Conservation (phyloP, 2,113 vertebrate genomes). For the Vulpes lagopus region DNA sequence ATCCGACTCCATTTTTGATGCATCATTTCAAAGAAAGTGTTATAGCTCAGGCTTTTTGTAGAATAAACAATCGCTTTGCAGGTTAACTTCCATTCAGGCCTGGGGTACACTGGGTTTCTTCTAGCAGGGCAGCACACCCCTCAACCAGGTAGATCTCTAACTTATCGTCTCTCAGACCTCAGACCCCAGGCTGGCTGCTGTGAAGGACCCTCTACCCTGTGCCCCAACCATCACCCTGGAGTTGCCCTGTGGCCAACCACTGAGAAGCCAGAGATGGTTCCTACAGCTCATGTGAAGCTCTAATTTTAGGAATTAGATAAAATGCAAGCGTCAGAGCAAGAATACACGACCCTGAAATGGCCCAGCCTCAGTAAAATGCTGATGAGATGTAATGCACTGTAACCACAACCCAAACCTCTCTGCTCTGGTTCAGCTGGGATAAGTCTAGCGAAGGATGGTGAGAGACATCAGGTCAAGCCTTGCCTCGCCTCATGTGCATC, state of each 20-base stretch:
- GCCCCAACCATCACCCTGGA: accelerated
- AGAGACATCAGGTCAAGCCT: not conserved
- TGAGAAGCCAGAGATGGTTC: not conserved
- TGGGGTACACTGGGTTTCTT: not conserved
- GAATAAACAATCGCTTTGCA: not conserved
- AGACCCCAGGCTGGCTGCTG: too few species aligned
- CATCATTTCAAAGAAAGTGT: not conserved
- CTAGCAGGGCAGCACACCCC: accelerated
- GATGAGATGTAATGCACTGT: constrained; percentile 22
- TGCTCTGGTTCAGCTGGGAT: constrained; percentile 12
- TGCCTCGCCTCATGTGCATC: constrained; percentile 17
- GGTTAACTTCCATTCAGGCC: too few species aligned
- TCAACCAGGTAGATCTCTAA: not conserved
- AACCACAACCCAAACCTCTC: constrained; percentile 49
- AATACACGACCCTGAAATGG: not conserved
- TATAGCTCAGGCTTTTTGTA: not conserved
- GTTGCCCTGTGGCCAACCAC: not conserved
- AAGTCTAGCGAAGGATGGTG: constrained; percentile 22
- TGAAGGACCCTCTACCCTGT: too few species aligned
- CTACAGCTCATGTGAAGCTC: not conserved
- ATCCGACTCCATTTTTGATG: not conserved
- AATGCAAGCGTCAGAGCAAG: not conserved
- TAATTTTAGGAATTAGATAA: not conserved
- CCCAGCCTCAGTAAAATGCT: constrained; percentile 6
- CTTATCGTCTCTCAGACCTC: too few species aligned